Evolutionary conservation across 2,797 vertebrate genomes (phyloP), one percentile per base, ranked within the genome.

Genomic region (Syngnathus rostellatus): DNA sequence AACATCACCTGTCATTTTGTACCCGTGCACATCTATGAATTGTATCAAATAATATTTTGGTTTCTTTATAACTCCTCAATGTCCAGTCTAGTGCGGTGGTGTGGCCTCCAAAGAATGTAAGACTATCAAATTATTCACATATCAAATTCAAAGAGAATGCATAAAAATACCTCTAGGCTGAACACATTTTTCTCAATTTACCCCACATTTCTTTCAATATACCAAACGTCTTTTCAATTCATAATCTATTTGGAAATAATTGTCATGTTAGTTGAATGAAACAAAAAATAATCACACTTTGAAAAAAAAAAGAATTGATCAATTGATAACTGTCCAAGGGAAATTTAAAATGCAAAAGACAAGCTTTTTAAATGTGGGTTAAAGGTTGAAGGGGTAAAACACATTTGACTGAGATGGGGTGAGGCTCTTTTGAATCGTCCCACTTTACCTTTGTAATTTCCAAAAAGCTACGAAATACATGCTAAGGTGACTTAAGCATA

Each of bases 41-140:
- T 86, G 83, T 73, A 63, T 75, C 68, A 80, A 86, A 87, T 84
- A 89, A 90, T 90, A 88, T 90, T 90, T 89, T 67, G 68, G 25
- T 89, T 87, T 86, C 70, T 66, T 60, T 48, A 80, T 81, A 75
- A 83, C 77, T 81, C 78, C 68, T 43, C 21, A 43, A 62, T 45
- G 40, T 78, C 65, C 72, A 77, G 72, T 57, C 68, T 68, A 66
- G 69, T 66, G 60, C 62, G 66, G 75, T 78, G 58, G 10, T 58
- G 81, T 74, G 70, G 72, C 67, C 76, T 67, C 64, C 16, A 72
- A 81, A 76, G 64, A 77, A 78, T 88, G 80, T 78, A 80, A 81
- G 86, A 82, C 68, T 70, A 77, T 80, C 62, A 83, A 77, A 81
- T 78, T 31, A 79, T 74, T 2, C 51, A 73, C 46, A 55, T 23